These are phyloP conservation scores for Helicoverpa zea DNA, from an alignment of 1,140 invertebrate species.

Conservation along the genomic window DNA sequence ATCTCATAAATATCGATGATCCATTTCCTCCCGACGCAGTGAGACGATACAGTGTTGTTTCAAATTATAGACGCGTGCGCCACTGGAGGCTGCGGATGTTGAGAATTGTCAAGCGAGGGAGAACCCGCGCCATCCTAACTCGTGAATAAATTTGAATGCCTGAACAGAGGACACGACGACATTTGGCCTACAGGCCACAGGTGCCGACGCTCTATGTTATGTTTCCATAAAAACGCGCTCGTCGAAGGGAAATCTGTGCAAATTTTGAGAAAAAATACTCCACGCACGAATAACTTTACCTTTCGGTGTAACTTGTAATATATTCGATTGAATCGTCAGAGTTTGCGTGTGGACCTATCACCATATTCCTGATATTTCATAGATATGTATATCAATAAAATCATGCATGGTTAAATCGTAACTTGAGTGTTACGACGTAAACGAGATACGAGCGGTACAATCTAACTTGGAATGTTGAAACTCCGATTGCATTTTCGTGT, in stretches of 20 bases:
- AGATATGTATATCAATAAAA: conserved; percentile 13
- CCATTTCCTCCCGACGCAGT: conserved; percentile 22
- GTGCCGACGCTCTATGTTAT: conserved; percentile 55
- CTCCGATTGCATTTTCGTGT: conserved; percentile 71
- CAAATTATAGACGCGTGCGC: conserved; percentile 49
- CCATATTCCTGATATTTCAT: neutral
- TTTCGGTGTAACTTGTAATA: conserved; percentile 5
- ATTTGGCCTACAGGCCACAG: conserved; percentile 69
- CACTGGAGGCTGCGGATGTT: conserved; percentile 35
- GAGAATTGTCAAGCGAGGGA: conserved; percentile 46
- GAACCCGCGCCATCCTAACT: conserved; percentile 56
- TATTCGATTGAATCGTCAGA: conserved; percentile 13
- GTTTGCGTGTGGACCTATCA: neutral
- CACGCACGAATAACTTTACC: conserved; percentile 20
- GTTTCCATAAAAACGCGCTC: conserved; percentile 18
- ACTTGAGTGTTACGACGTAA: conserved; percentile 27
- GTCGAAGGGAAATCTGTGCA: conserved; percentile 21
- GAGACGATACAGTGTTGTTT: conserved; percentile 38
- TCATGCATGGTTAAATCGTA: conserved; percentile 33
- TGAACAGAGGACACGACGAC: conserved; percentile 64
- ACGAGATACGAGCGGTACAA: conserved; percentile 32
- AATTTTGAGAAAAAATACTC: conserved; percentile 31
- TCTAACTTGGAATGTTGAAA: conserved; percentile 61
- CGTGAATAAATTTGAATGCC: conserved; percentile 78
- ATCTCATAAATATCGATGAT: conserved; percentile 34